Evolutionary conservation across 2,888 invertebrate species (phyloP).

Genomic region (Lithodes maja): DNA sequence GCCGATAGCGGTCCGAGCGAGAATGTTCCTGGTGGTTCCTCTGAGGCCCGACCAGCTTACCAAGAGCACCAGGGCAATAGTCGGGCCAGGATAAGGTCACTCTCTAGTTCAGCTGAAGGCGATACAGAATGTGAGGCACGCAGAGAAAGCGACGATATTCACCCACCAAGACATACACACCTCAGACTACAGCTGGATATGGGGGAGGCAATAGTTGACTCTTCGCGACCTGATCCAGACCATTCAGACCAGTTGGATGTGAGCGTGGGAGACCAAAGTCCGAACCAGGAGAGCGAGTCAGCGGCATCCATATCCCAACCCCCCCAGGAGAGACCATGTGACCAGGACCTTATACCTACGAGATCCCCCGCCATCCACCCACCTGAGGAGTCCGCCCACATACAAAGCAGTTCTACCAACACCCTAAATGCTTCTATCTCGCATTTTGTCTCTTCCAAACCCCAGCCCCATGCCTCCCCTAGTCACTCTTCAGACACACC

Average conservation of each 20-base stretch:
- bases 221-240: constrained; percentile 32
- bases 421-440: no score
- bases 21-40: constrained; percentile 17
- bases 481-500: not conserved
- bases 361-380: no score
- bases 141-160: constrained; percentile 27
- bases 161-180: not conserved
- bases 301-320: not conserved
- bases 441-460: no score
- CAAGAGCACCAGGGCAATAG: not conserved
- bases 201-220: constrained; percentile 60
- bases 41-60: constrained; percentile 38
- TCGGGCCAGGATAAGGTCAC: constrained; percentile 43
- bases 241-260: not conserved
- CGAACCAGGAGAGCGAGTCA: not conserved
- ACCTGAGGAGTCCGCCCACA: constrained; percentile 5
- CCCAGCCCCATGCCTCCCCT: not conserved
- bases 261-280: not conserved
- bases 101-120: constrained; percentile 62
- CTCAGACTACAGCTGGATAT: constrained; percentile 22
- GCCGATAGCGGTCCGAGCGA: constrained; percentile 25
- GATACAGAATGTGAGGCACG: constrained; percentile 58
- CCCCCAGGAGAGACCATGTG: not conserved
- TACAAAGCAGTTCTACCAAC: no score
- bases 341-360: not conserved